phyloP scores from a whole-genome alignment of 2,113 vertebrate species.

The Mesoclemmys tuberculata region DNA sequence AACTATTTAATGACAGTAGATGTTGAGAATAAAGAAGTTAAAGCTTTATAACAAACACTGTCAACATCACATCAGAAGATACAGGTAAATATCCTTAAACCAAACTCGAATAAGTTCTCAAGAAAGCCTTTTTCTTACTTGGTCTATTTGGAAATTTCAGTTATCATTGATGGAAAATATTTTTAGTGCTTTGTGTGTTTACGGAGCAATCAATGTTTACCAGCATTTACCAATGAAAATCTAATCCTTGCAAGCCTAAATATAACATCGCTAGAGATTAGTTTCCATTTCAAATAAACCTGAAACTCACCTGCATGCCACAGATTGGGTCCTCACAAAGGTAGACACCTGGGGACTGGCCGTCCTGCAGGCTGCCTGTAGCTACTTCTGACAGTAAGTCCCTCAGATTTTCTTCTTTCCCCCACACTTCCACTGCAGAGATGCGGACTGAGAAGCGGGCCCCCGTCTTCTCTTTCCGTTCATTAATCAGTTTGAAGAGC shows the following conservation, averaged over 20 bases:
- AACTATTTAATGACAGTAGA: not conserved
- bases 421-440: slow-evolving; percentile 98
- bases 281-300: slow-evolving; percentile 5
- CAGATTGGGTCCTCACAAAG: slow-evolving; percentile 98
- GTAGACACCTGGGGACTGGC: slow-evolving; percentile 98
- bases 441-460: slow-evolving; percentile 97
- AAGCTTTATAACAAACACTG: not conserved
- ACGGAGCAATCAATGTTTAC: not conserved
- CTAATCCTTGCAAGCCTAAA: not conserved
- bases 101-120: not conserved
- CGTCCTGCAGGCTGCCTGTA: slow-evolving; percentile 95
- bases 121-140: not conserved
- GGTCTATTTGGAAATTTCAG: not conserved
- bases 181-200: not conserved
- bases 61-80: not conserved
- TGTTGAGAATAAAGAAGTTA: not conserved
- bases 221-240: not conserved
- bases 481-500: slow-evolving; percentile 97
- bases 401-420: slow-evolving; percentile 96
- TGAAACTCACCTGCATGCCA: slow-evolving; percentile 93
- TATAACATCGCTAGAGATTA: not conserved
- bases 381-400: slow-evolving; percentile 96
- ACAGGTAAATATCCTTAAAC: not conserved
- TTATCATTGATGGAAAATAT: not conserved
- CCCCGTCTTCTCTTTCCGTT: slow-evolving; percentile 96